These are phyloP conservation scores for Campoplex capitator DNA, from an alignment of 2,888 invertebrate genomes.

Conservation along the genomic window DNA sequence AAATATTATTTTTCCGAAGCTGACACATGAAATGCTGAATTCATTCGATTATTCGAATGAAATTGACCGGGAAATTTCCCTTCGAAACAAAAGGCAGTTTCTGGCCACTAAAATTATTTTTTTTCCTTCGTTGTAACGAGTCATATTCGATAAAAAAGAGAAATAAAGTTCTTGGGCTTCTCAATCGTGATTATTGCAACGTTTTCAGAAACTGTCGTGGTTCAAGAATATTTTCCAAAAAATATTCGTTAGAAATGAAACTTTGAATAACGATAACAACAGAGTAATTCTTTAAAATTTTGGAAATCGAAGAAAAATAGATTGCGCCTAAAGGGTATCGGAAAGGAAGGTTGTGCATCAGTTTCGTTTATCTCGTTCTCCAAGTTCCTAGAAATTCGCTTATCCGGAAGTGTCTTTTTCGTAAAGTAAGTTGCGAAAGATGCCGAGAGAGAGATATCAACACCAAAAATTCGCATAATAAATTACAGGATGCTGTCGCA, in stretches of 20 bases:
- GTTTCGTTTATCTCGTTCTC: constrained; percentile 9
- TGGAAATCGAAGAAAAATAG: not conserved
- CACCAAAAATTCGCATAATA: constrained; percentile 31
- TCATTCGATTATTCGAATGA: no score
- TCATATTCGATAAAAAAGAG: not conserved
- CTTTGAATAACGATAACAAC: not conserved
- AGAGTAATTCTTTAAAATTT: not conserved
- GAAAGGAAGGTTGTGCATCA: not conserved
- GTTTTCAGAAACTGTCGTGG: not conserved
- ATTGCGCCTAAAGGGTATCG: constrained; percentile 1
- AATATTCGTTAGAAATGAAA: not conserved
- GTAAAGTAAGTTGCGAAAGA: constrained; percentile 28
- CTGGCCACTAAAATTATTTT: not conserved
- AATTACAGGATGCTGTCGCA: constrained; percentile 17
- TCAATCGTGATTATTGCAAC: not conserved
- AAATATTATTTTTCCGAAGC: no score
- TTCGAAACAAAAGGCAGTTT: no score
- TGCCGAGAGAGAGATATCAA: constrained; percentile 26
- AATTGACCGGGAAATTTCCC: no score
- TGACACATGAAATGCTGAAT: no score
- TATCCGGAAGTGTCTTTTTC: constrained; percentile 2
- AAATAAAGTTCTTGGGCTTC: not conserved
- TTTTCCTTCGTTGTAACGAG: not conserved
- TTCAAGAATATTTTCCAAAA: not conserved
- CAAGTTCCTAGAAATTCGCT: not conserved